Evolutionary conservation across 2,888 invertebrate species (phyloP), one percentile per base, ranked within the genome.

Genomic region (Drosophila gaucha): DNA sequence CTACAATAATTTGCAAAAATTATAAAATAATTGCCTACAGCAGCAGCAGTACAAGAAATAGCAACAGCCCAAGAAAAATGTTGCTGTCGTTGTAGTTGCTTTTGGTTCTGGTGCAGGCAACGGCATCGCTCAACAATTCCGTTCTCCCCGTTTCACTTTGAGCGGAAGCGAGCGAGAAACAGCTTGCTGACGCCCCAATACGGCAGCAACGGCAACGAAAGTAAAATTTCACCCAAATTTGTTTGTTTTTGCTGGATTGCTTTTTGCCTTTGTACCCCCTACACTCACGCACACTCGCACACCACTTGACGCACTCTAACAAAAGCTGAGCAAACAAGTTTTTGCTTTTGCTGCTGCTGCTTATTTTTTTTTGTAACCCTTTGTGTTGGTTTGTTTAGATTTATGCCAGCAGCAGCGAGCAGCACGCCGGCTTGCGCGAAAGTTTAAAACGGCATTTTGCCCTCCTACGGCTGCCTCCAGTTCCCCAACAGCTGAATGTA

Each of bases 211-310:
- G 70, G 60, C 63, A 83, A 83, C 73, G 78, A 88, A 87, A 88
- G 88, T 86, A 83, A 83, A 88, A 87, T 88, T 86, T 87, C 86
- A 74, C 86, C 78, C 72, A 82, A 76, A 80, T 84, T 72, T 74
- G 75, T 80, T 80, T 80, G 70, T 75, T 74, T 70, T 76, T 78
- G 62, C 63, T 64, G 51, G 50, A 60, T 72, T 72, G 50, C 58
- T 31, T 44, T 59, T 60, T 70, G 62, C 55, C 56, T 66, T 60
- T 52, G 62, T 35, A 36, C 24, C 18, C 46, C 24, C 31, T 9
- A 1, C 14, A 5, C 14, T 16, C 24, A 20, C 10, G 9, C 43
- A 20, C n/a, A 16, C n/a, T 18, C 18, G 9, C 6, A 22, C 28
- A 49, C 39, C 10, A 66, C 51, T 60, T 66, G 41, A 65, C 39